Evolutionary conservation across 2,888 invertebrate species (phyloP).

Genomic region (Alentia gelatinosa): DNA sequence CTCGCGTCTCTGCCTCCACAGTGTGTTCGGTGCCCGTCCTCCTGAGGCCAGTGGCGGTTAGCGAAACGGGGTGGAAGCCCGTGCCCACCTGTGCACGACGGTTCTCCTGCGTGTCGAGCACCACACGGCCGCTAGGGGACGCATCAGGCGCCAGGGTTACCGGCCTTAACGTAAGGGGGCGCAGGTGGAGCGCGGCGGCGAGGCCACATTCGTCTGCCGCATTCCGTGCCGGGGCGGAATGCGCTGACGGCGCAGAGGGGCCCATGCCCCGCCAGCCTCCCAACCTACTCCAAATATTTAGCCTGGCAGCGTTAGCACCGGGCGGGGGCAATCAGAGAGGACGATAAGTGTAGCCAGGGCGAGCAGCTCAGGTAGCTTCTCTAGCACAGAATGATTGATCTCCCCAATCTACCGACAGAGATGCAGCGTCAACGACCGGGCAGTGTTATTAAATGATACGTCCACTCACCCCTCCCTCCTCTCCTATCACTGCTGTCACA

Average conservation of each 20-base stretch:
- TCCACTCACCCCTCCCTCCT: not conserved
- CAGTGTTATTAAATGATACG: not conserved
- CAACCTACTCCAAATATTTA: constrained; percentile 1
- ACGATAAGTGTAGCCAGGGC: not conserved
- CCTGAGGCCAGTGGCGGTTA: no score
- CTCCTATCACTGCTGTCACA: not conserved
- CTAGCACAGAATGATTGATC: not conserved
- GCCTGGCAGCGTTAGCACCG: not conserved
- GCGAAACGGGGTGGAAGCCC: no score
- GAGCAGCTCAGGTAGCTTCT: not conserved
- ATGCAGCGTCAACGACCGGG: not conserved
- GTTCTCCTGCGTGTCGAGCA: no score
- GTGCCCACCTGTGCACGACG: no score
- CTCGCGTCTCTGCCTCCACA: no score
- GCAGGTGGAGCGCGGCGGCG: not conserved
- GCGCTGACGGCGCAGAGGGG: not conserved
- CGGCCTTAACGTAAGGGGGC: not conserved
- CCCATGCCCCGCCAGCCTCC: no score
- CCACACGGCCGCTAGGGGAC: no score
- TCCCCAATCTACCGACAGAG: not conserved
- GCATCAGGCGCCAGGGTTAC: no score
- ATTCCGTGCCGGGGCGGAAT: not conserved
- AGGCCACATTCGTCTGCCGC: not conserved
- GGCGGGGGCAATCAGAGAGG: not conserved
- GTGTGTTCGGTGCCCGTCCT: no score